Evolutionary conservation across 2,888 invertebrate genomes (phyloP).

Genomic region (Electrophaes corylata): DNA sequence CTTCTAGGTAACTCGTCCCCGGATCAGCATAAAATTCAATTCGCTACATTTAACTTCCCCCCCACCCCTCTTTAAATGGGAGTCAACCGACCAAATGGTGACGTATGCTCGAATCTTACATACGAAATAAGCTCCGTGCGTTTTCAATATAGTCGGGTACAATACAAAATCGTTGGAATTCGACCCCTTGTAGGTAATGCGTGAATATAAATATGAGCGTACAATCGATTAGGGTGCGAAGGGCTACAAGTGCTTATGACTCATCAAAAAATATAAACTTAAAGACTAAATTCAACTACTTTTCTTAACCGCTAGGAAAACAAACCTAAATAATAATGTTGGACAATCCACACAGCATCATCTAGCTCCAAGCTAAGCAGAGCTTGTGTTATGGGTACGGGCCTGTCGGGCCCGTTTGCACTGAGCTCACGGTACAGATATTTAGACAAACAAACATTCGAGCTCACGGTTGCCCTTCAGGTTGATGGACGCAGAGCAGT

Average conservation of each 20-base stretch:
- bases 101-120: constrained; percentile 39
- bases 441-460: too few species aligned
- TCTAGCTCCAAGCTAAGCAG: too few species aligned
- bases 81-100: constrained; percentile 55
- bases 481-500: too few species aligned
- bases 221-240: constrained; percentile 45
- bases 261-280: constrained; percentile 37
- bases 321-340: too few species aligned
- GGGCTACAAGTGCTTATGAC: constrained; percentile 50
- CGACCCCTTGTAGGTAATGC: constrained; percentile 30
- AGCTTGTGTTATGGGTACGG: too few species aligned
- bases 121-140: constrained; percentile 21
- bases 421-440: too few species aligned
- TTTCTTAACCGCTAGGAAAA: too few species aligned
- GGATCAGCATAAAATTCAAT: constrained; percentile 52
- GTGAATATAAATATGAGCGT: constrained; percentile 42
- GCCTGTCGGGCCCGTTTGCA: too few species aligned
- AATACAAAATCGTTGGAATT: constrained; percentile 34
- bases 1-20: constrained; percentile 11
- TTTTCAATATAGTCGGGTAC: constrained; percentile 42
- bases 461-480: too few species aligned
- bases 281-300: neutral
- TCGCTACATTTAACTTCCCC: constrained; percentile 55
- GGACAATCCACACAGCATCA: too few species aligned
- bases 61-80: constrained; percentile 50